phyloP scores from a whole-genome alignment of 2,113 vertebrate species.

The Heterotis niloticus region DNA sequence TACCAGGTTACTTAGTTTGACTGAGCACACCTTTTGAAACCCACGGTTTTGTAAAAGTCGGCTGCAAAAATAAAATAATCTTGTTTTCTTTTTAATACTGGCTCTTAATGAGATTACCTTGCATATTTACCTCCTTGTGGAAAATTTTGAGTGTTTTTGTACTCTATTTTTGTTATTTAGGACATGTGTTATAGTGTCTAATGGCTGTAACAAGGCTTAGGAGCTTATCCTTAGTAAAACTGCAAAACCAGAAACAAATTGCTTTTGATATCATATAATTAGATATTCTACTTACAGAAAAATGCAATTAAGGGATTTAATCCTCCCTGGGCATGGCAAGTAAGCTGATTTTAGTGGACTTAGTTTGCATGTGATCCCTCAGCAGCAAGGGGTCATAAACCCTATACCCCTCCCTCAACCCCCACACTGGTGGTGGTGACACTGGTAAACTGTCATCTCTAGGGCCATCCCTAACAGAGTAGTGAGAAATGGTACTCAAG shows the following conservation, averaged over 20 bases:
- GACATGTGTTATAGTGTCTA: slow-evolving; percentile 35
- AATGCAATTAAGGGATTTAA: slow-evolving; percentile 45
- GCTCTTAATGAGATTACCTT: neutral
- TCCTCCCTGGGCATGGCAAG: slow-evolving; percentile 39
- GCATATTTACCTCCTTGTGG: neutral
- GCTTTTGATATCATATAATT: slow-evolving; percentile 52
- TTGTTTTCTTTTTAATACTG: neutral
- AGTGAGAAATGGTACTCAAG: neutral
- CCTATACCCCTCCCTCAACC: slow-evolving; percentile 19
- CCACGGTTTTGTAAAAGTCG: neutral
- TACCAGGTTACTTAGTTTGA: too few relatives aligned
- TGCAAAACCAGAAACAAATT: slow-evolving; percentile 35
- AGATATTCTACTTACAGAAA: slow-evolving; percentile 54
- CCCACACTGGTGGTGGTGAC: neutral
- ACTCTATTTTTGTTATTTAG: neutral
- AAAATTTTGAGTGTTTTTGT: neutral
- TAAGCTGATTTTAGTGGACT: slow-evolving; percentile 58
- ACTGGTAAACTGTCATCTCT: neutral
- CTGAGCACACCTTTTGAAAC: neutral
- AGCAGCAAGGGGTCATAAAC: slow-evolving; percentile 6
- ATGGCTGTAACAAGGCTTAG: slow-evolving; percentile 33
- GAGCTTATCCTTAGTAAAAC: slow-evolving; percentile 24
- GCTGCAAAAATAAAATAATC: slow-evolving; percentile 4
- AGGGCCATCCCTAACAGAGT: neutral
- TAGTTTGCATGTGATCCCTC: slow-evolving; percentile 54